Conservation (phyloP, 2,797 vertebrate genomes). For the Acipenser oxyrinchus region DNA sequence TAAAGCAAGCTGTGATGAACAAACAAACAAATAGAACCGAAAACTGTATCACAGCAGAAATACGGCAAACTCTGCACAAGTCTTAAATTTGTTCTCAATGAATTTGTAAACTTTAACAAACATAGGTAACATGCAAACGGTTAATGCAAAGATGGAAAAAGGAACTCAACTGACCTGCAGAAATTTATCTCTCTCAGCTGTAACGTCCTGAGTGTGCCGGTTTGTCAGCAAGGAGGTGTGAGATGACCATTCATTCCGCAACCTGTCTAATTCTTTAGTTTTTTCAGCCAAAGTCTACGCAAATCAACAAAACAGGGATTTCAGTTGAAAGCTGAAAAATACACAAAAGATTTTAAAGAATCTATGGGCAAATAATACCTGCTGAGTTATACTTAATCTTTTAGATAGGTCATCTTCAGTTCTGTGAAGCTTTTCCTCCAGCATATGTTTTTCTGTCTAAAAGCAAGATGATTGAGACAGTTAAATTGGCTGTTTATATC, state of each 20-base stretch:
- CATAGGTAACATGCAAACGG: no score
- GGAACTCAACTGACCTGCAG: conserved; percentile 6
- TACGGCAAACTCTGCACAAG: no score
- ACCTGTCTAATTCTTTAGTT: conserved; percentile 25
- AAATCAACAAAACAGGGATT: neutral
- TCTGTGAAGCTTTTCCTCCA: conserved; percentile 18
- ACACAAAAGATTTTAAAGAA: neutral
- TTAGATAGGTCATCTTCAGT: conserved; percentile 21
- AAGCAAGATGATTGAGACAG: neutral
- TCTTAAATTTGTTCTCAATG: no score
- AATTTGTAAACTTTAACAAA: no score
- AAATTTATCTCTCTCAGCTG: conserved; percentile 13
- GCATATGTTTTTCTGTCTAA: conserved; percentile 15
- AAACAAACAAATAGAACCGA: no score
- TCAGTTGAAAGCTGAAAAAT: neutral
- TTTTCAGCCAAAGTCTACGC: conserved; percentile 24
- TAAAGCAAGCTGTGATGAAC: no score
- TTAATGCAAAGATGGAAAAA: no score
- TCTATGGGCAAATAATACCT: conserved; percentile 10
- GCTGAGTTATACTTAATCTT: conserved; percentile 6
- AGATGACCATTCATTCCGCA: conserved; percentile 25
- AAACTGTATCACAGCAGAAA: no score
- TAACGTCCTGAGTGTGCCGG: conserved; percentile 15
- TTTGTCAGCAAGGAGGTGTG: conserved; percentile 13
- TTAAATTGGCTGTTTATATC: no score